Evolutionary conservation across 2,888 invertebrate genomes (phyloP).

Genomic region (Lycophotia porphyrea): DNA sequence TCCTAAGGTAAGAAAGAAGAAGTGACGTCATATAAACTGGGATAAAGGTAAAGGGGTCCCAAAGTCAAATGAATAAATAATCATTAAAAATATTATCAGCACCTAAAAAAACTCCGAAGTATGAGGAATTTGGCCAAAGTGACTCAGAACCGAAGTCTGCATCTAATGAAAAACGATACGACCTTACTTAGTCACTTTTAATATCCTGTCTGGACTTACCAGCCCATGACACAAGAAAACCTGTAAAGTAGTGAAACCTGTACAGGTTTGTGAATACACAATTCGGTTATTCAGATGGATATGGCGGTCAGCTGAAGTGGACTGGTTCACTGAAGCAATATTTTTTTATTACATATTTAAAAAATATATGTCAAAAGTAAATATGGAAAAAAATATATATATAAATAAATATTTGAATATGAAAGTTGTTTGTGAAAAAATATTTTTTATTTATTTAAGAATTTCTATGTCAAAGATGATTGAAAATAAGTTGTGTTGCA

Average conservation of each 20-base stretch:
- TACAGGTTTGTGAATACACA: slow-evolving; percentile 3
- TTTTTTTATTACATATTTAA: neutral
- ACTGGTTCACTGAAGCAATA: neutral
- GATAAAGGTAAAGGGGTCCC: neutral
- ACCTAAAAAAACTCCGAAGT: neutral
- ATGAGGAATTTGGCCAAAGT: neutral
- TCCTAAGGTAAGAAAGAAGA: too few species aligned
- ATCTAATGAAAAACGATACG: slow-evolving; percentile 7
- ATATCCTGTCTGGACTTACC: slow-evolving; percentile 8
- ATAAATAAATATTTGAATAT: too few species aligned
- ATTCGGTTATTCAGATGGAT: neutral
- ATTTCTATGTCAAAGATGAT: neutral
- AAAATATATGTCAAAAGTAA: too few species aligned
- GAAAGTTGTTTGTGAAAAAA: too few species aligned
- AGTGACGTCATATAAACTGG: neutral
- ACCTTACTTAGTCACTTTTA: slow-evolving; percentile 29
- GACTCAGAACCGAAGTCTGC: neutral
- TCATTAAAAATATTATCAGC: neutral
- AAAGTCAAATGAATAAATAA: neutral
- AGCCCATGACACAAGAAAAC: neutral
- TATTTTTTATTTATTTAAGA: too few species aligned
- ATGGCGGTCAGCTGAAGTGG: neutral
- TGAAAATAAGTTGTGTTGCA: neutral
- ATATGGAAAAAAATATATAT: too few species aligned
- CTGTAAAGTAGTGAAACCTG: slow-evolving; percentile 3